phyloP scores from a whole-genome alignment of 2,888 invertebrate genomes.

The Tenthredo livida region DNA sequence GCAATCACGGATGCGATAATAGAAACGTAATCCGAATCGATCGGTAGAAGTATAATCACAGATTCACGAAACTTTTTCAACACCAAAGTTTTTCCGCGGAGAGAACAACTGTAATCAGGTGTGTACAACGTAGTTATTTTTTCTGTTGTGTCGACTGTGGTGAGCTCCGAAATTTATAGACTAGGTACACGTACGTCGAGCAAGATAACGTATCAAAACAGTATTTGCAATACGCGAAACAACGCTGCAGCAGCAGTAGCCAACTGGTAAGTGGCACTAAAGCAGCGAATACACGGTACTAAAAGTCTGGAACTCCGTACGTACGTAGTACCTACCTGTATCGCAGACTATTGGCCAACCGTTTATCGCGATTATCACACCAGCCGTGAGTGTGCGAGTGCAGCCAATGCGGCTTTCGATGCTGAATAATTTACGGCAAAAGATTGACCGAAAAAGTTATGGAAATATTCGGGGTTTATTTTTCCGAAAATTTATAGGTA shows the following conservation, averaged over 20 bases:
- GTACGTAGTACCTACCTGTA: no score
- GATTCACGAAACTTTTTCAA: not conserved
- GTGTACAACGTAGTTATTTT: not conserved
- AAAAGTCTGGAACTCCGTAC: not conserved
- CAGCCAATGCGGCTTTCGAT: conserved; percentile 53
- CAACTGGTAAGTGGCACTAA: not conserved
- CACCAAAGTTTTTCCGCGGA: not conserved
- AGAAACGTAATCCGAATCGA: not conserved
- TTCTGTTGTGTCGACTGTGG: not conserved
- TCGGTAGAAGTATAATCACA: not conserved
- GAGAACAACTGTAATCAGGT: no score
- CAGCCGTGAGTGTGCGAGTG: not conserved
- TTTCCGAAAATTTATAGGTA: not conserved
- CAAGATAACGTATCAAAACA: conserved; percentile 36
- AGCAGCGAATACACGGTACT: not conserved
- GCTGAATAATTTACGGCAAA: not conserved
- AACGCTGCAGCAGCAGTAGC: not conserved
- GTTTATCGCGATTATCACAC: conserved; percentile 51
- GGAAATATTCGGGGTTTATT: not conserved
- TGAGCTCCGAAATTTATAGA: not conserved
- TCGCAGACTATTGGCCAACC: not conserved
- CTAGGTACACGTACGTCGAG: not conserved
- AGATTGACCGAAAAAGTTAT: not conserved
- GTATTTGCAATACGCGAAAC: not conserved
- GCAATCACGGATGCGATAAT: not conserved